phyloP scores from a whole-genome alignment of 2,797 vertebrate genomes.

The Parauchenoglanis ngamensis region DNA sequence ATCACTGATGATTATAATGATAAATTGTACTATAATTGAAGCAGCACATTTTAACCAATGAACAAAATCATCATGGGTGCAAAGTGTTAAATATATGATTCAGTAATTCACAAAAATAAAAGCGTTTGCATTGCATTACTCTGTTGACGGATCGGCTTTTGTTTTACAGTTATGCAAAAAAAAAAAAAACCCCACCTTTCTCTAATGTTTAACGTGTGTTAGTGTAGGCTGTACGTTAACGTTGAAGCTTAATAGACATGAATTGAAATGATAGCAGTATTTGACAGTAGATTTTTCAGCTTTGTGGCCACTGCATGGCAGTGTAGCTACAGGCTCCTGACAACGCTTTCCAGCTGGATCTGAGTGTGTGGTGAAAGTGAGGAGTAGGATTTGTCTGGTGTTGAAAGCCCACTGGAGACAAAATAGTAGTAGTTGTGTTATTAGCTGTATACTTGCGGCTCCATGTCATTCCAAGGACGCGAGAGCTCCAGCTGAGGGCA shows the following conservation, averaged over 20 bases:
- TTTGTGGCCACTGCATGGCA: slow-evolving; percentile 15
- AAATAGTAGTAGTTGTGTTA: neutral
- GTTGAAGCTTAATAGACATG: neutral
- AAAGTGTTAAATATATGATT: neutral
- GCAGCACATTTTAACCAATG: neutral
- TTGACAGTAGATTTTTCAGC: neutral
- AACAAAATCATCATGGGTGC: neutral
- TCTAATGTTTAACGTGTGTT: neutral
- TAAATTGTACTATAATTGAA: neutral
- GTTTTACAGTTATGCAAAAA: neutral
- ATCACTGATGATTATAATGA: neutral
- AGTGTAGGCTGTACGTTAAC: neutral
- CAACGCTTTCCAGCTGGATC: neutral
- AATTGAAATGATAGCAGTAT: neutral
- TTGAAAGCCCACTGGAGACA: neutral
- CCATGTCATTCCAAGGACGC: neutral
- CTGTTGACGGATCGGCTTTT: neutral
- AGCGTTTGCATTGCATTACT: neutral
- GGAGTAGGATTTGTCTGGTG: neutral
- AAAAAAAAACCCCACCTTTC: neutral
- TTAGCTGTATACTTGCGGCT: neutral
- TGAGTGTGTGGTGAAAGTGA: neutral
- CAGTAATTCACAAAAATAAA: neutral
- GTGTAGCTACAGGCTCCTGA: neutral
- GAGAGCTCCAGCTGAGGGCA: no score